These are phyloP conservation scores for Drosophila affinis DNA, from an alignment of 2,888 invertebrate genomes.

Conservation along the genomic window DNA sequence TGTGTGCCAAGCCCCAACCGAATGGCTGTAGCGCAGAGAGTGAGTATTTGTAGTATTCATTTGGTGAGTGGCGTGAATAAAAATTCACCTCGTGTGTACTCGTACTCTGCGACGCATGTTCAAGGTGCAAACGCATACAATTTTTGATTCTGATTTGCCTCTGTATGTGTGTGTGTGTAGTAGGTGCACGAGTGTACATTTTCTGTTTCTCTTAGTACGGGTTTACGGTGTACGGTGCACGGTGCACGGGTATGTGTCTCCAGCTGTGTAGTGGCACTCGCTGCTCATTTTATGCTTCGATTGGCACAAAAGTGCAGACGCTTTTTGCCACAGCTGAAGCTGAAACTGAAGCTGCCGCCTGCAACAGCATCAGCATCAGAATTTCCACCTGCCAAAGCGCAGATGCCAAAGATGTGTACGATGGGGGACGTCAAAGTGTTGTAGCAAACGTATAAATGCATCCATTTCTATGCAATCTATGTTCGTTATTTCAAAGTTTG, in stretches of 20 bases:
- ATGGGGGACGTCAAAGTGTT: background rate
- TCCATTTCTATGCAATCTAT: background rate
- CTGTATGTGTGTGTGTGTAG: slow-evolving; percentile 4
- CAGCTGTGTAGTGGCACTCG: slow-evolving; percentile 73
- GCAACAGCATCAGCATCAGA: slow-evolving; percentile 20
- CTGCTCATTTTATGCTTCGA: slow-evolving; percentile 81
- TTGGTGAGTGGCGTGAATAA: slow-evolving; percentile 18
- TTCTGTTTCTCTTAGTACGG: background rate
- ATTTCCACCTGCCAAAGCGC: slow-evolving; percentile 13
- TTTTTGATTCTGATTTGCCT: slow-evolving; percentile 40
- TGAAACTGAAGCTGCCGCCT: slow-evolving; percentile 25
- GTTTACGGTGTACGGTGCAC: background rate
- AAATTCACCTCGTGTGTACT: slow-evolving; percentile 9
- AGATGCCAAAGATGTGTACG: background rate
- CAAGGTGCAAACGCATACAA: slow-evolving; percentile 46
- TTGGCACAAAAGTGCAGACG: slow-evolving; percentile 71
- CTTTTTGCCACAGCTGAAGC: slow-evolving; percentile 51
- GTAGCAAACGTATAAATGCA: background rate
- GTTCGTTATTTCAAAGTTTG: slow-evolving; percentile 4
- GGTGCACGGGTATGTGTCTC: slow-evolving; percentile 41
- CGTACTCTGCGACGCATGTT: slow-evolving; percentile 25
- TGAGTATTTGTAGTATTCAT: slow-evolving; percentile 24
- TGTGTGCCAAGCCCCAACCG: background rate
- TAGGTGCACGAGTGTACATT: slow-evolving; percentile 9
- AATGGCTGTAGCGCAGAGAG: background rate